Conservation (phyloP, 2,113 vertebrate genomes). For the Pluvialis apricaria region DNA sequence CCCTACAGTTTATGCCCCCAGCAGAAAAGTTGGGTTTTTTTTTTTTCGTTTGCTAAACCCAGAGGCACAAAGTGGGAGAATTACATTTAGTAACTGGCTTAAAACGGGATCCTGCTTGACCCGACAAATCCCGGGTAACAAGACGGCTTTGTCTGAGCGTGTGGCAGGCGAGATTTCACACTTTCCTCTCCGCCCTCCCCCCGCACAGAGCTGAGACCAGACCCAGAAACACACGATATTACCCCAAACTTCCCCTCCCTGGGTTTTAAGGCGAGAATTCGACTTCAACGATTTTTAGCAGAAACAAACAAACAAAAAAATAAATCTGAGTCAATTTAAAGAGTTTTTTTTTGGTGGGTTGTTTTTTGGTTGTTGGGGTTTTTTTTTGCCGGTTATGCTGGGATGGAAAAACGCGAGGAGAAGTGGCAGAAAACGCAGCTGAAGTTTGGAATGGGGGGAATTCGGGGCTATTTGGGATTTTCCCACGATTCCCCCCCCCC, state of each 20-base stretch:
- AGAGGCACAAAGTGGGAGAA: background rate
- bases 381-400: background rate
- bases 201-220: background rate
- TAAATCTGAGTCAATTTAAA: background rate
- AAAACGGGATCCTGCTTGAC: constrained; percentile 33
- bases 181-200: background rate
- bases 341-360: background rate
- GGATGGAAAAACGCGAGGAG: background rate
- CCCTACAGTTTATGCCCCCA: background rate
- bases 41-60: background rate
- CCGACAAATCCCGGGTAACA: constrained; percentile 44
- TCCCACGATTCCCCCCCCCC: background rate
- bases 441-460: background rate
- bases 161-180: constrained; percentile 7
- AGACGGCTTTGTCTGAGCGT: constrained; percentile 20
- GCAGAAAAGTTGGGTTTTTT: background rate
- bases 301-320: no score
- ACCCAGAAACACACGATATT: background rate
- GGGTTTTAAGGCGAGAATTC: background rate
- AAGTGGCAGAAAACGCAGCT: background rate
- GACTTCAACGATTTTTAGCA: background rate
- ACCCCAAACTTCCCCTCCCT: background rate
- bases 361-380: no score
- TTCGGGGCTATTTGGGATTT: background rate
- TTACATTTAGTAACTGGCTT: background rate